These are phyloP conservation scores for Mus pahari DNA, from an alignment of 2,113 vertebrate species.

Conservation along the genomic window DNA sequence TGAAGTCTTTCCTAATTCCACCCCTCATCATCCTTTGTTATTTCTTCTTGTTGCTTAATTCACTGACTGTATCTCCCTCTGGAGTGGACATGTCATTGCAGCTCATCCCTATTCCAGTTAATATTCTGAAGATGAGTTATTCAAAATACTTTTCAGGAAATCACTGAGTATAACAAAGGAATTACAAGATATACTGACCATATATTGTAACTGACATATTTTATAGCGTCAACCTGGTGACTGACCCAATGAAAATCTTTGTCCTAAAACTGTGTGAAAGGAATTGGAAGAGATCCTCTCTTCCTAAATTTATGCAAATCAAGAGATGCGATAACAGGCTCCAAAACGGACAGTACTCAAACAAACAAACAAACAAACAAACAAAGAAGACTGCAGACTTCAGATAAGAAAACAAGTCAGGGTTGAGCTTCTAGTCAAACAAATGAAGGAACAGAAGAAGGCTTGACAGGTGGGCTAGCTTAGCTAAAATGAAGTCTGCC, in stretches of 20 bases:
- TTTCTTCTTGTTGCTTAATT: background rate
- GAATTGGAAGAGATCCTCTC: constrained; percentile 34
- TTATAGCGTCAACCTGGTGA: background rate
- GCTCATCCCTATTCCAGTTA: background rate
- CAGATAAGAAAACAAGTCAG: constrained; percentile 55
- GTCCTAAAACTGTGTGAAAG: constrained; percentile 22
- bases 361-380: background rate
- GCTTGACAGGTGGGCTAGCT: background rate
- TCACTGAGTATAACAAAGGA: background rate
- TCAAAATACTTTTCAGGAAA: constrained; percentile 5
- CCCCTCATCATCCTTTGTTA: background rate
- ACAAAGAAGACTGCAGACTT: constrained; percentile 28
- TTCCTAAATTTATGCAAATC: constrained; percentile 50
- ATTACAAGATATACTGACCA: background rate
- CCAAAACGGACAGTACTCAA: constrained; percentile 28
- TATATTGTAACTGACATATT: background rate
- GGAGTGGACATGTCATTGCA: background rate
- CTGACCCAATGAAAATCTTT: constrained; percentile 47
- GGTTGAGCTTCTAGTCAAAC: constrained; percentile 54
- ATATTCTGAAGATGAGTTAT: background rate
- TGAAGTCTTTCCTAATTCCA: background rate
- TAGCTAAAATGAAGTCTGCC: background rate
- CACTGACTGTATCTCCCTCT: background rate
- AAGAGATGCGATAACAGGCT: constrained; percentile 37
- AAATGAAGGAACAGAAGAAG: constrained; percentile 1